phyloP scores from a whole-genome alignment of 2,888 invertebrate species.

The Synanthedon tipuliformis region DNA sequence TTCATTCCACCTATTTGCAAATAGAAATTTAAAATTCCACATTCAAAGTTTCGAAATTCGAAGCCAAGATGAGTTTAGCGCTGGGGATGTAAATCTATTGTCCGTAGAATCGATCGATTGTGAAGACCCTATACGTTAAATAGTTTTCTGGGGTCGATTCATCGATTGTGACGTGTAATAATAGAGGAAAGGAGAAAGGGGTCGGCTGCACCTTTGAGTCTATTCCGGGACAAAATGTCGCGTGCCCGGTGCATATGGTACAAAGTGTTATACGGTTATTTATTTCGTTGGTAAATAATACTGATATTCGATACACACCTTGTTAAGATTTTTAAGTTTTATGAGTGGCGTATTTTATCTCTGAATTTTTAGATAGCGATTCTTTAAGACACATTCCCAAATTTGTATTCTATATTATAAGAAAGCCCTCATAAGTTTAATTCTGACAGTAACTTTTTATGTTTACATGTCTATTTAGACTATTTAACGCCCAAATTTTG shows the following conservation, averaged over 20 bases:
- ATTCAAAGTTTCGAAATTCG: not conserved
- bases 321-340: not conserved
- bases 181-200: constrained; percentile 48
- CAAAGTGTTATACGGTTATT: not conserved
- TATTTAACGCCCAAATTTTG: too few relatives aligned
- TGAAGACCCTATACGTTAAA: constrained; percentile 27
- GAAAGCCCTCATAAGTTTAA: too few relatives aligned
- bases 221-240: constrained; percentile 33
- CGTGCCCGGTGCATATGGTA: constrained; percentile 29
- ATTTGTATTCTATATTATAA: too few relatives aligned
- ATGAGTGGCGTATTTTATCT: too few relatives aligned
- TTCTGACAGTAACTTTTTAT: too few relatives aligned
- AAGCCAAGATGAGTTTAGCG: not conserved
- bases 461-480: too few relatives aligned
- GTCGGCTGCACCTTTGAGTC: constrained; percentile 40
- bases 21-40: not conserved
- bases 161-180: constrained; percentile 32
- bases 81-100: constrained; percentile 1
- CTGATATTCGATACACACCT: not conserved
- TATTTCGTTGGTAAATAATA: not conserved
- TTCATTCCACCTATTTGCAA: too few relatives aligned
- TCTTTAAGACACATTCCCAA: too few relatives aligned
- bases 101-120: constrained; percentile 21
- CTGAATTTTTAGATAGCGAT: too few relatives aligned
- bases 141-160: constrained; percentile 28